Conservation (phyloP, 1,140 invertebrate genomes). For the Neotoxoptera formosana region DNA sequence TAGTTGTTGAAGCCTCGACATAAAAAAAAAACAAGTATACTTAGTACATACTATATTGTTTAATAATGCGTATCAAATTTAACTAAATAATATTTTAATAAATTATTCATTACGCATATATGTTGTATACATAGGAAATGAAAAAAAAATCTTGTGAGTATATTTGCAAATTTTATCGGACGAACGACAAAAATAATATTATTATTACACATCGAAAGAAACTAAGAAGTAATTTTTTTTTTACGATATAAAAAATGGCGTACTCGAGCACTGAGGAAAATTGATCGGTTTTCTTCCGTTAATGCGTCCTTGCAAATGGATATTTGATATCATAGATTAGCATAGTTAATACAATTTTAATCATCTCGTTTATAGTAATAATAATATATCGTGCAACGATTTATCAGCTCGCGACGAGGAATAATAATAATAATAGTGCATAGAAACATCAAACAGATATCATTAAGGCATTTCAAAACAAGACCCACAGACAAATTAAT, state of each 20-base stretch:
- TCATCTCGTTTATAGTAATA: neutral
- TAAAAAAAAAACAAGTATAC: neutral
- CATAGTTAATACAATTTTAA: neutral
- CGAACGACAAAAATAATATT: neutral
- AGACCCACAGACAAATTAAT: neutral
- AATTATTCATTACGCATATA: neutral
- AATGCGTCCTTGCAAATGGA: neutral
- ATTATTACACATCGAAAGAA: neutral
- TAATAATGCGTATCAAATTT: too few species aligned
- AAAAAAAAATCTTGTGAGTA: neutral
- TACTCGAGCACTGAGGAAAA: neutral
- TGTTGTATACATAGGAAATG: too few species aligned
- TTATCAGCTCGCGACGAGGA: neutral
- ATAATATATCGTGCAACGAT: neutral
- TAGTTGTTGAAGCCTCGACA: neutral
- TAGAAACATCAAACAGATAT: slow-evolving; percentile 11
- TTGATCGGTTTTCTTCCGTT: neutral
- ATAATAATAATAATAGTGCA: neutral
- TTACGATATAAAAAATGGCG: neutral
- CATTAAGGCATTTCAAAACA: neutral
- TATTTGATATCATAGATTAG: slow-evolving; percentile 7
- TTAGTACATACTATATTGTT: too few species aligned
- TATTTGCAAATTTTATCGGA: neutral
- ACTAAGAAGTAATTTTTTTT: neutral
- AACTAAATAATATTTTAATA: neutral